Evolutionary conservation across 2,797 vertebrate genomes (phyloP), one percentile per base, ranked within the genome.

Genomic region (Sebastes melanostomus): DNA sequence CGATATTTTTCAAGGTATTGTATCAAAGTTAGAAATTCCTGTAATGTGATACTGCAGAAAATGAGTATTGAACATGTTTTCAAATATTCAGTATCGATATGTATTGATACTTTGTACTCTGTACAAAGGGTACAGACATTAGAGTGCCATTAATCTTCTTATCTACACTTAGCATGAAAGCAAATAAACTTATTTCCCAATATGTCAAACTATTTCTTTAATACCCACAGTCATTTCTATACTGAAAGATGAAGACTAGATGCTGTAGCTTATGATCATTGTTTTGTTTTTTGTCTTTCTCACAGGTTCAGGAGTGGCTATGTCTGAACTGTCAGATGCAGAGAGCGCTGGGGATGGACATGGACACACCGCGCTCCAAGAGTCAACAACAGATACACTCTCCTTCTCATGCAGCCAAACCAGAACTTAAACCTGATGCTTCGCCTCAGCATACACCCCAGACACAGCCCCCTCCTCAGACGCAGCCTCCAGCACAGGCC

Each of bases 291-390:
- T 18, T 67, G 30, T 68, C 75, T 85, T 72, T 66, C 34, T 46
- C 55, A 8, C 88, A 99, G 98, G 97, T 99, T 77, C 96, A 99
- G 85, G 98, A 99, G 92, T 99, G 98, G 98, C 94, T 99, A 71
- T 99, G 98, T 94, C 95, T 99, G 89, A 99, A 99, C 94, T 99
- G 98, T 95, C 98, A 99, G 96, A 99, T 99, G 98, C 98, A 99
- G 95, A 96, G 98, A 90, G 98, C 98, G 0, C 88, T 99, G 91
- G 98, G 98, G 75, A 99, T 99, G 97, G 98, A 99, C 93, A 99
- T 99, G 98, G 98, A 96, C 77, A 99, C 98, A 0, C 97, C 98
- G 62, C 97, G 97, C 82, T 99, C 98, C 93, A 99, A 98, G 92
- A 99, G 98, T 94, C 98, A 99, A 94, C 98, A 98, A 84, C 98